Conservation (phyloP, 2,113 vertebrate species). For the Pyxicephalus adspersus region DNA sequence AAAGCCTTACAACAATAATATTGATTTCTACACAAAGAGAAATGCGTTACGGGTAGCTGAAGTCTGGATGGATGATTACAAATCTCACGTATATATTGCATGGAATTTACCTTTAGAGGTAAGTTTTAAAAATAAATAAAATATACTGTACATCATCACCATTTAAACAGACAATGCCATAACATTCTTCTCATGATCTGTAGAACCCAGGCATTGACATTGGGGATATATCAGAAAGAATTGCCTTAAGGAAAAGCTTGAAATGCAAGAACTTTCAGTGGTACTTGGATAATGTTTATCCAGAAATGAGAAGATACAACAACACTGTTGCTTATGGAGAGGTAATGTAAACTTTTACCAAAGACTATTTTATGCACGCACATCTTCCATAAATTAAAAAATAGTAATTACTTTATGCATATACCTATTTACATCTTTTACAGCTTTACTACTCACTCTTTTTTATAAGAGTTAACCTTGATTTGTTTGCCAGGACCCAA, state of each 20-base stretch:
- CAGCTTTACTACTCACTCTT: no score
- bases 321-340: conserved; percentile 92
- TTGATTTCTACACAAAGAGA: conserved; percentile 91
- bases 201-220: conserved; percentile 97
- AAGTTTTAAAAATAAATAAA: conserved; percentile 2
- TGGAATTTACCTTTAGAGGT: conserved; percentile 98
- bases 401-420: no score
- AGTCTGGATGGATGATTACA: conserved; percentile 98
- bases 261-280: conserved; percentile 96
- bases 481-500: no score
- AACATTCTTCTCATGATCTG: conserved; percentile 38
- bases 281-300: conserved; percentile 97
- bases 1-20: conserved; percentile 96
- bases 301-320: conserved; percentile 96
- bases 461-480: no score
- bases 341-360: conserved; percentile 73
- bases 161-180: neutral
- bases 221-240: conserved; percentile 89
- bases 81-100: conserved; percentile 92
- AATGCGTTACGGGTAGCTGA: conserved; percentile 94
- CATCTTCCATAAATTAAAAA: no score
- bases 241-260: conserved; percentile 83
- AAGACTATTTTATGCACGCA: neutral
- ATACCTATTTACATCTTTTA: no score
- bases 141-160: neutral